Conservation (phyloP, 2,113 vertebrate genomes). For the Serinus canaria region DNA sequence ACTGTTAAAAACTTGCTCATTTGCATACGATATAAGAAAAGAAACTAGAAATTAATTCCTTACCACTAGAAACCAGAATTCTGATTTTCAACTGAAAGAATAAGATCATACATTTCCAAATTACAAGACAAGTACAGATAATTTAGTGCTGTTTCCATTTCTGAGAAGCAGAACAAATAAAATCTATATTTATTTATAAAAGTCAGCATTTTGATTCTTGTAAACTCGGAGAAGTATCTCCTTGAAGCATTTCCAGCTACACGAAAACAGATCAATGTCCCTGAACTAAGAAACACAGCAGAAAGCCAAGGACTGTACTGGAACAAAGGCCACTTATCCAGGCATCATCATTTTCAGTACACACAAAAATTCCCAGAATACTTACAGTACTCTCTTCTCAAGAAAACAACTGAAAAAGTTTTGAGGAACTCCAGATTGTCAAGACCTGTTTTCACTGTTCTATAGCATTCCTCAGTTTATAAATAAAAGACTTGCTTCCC, state of each 20-base stretch:
- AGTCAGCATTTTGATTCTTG: background rate
- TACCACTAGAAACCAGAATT: background rate
- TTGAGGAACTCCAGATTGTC: background rate
- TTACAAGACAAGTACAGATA: background rate
- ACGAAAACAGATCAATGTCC: background rate
- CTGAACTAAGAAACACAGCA: slow-evolving; percentile 3
- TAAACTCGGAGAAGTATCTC: background rate
- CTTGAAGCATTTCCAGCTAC: background rate
- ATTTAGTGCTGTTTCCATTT: background rate
- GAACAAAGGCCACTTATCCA: background rate
- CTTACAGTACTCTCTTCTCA: background rate
- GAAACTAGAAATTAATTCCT: background rate
- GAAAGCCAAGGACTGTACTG: background rate
- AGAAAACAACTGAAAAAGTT: background rate
- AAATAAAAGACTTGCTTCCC: background rate
- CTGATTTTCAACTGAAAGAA: background rate
- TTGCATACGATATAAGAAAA: background rate
- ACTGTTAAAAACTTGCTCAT: background rate
- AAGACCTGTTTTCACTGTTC: background rate
- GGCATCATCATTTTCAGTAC: background rate
- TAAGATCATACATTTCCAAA: background rate
- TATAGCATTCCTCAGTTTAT: background rate
- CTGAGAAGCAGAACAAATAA: slow-evolving; percentile 6
- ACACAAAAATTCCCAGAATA: background rate
- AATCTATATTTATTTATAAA: background rate